A percentile compares a stretch with the other conserved stretches of the same genome.
Conservation (phyloP, 2,113 vertebrate genomes). For the Muscicapa adusta region DNA sequence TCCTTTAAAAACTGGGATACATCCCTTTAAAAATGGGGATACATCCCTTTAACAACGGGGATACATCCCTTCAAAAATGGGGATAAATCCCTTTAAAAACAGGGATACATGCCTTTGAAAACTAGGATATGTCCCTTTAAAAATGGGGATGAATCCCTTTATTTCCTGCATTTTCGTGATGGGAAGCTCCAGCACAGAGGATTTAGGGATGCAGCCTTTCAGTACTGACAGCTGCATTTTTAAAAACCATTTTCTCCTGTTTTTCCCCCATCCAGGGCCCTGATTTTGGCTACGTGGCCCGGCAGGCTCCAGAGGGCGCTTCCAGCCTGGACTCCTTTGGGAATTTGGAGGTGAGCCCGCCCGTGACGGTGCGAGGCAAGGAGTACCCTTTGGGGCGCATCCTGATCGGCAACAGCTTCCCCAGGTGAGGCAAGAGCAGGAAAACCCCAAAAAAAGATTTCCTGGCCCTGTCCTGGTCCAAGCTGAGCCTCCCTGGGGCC, state of each 20-base stretch:
- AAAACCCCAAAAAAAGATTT: too few species aligned
- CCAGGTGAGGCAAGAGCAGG: slow-evolving; percentile 77
- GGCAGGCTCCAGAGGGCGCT: slow-evolving; percentile 22
- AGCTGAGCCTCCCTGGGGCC: too few species aligned
- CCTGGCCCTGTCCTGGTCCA: too few species aligned
- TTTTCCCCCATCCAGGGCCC: slow-evolving; percentile 74
- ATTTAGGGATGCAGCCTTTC: rapidly evolving
- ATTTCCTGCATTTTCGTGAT: not conserved
- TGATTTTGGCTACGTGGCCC: slow-evolving; percentile 90
- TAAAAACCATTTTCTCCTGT: rapidly evolving
- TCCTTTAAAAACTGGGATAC: too few species aligned
- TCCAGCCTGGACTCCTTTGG: slow-evolving; percentile 90
- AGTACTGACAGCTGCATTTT: not conserved
- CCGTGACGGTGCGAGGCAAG: slow-evolving; percentile 83
- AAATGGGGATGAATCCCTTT: too few species aligned
- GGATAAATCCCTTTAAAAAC: too few species aligned
- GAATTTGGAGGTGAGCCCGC: slow-evolving; percentile 93
- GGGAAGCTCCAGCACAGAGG: not conserved
- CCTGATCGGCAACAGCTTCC: slow-evolving; percentile 91
- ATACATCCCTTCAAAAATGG: too few species aligned
- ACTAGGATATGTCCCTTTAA: too few species aligned
- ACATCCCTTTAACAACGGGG: too few species aligned
- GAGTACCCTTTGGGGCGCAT: slow-evolving; percentile 89
- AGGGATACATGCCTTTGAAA: too few species aligned
- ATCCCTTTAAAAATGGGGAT: too few species aligned